Evolutionary conservation across 2,888 invertebrate species (phyloP), one percentile per base, ranked within the genome.

Genomic region (Lasioglossum zephyrum): DNA sequence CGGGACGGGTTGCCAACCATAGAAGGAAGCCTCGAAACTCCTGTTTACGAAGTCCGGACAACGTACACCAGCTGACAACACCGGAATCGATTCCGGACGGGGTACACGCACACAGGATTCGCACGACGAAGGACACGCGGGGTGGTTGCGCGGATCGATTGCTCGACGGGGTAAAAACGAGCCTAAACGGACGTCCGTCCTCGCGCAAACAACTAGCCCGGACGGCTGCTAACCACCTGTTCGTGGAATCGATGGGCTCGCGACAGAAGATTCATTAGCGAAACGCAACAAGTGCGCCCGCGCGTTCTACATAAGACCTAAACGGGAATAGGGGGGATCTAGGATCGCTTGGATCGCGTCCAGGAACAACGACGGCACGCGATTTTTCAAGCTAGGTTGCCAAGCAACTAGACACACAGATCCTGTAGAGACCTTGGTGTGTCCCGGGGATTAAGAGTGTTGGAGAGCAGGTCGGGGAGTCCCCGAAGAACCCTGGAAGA

Each of bases 181-280:
- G 31, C 31, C 36, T 11, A 16, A 47, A 16, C 36, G 47, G 26
- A 39, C 39, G 69, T 69, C 69, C 69, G 69, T 69, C 63, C 63
- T 63, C 79, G 31, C 36, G 66, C 75, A 72, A 81, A 84, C 84
- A 77, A 63, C 69, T 57, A 73, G 44, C 36, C 57, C 26, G 44
- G 57, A 53, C 70, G 76, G 77, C 73, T 82, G 77, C 80, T 86
- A 87, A 87, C 86, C 86, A 87, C 86, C 86, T 87, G 86, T 87
- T 87, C 79, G 82, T 73, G 77, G 77, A 75, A 82, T 82, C 86
- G 82, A 82, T 85, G 78, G 78, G 47, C 77, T 66, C 79, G 70
- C 69, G 86, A 85, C 79, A 85, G 85, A 82, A 87, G 82, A 85
- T 85, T 87, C 86, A 77, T 87, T 85, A 82, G 86, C 22, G 77